Conservation (phyloP, 2,113 vertebrate species). For the Camelus bactrianus region DNA sequence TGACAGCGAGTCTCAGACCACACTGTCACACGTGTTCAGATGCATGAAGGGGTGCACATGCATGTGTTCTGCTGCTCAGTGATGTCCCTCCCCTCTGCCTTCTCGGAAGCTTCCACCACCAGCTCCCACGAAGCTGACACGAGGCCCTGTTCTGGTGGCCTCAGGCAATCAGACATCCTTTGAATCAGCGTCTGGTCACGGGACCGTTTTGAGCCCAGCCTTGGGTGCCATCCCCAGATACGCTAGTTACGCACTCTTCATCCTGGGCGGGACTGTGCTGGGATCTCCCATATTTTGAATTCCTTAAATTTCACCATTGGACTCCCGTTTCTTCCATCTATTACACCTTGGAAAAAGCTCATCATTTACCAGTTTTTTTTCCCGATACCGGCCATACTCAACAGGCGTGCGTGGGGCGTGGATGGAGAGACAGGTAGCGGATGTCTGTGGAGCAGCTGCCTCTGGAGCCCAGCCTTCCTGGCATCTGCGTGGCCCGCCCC, state of each 20-base stretch:
- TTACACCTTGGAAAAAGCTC: neutral
- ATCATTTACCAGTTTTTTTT: neutral
- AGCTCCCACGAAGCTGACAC: rapidly evolving
- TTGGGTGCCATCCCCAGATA: too few species aligned
- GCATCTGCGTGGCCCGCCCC: rapidly evolving
- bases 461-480: neutral
- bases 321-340: rapidly evolving
- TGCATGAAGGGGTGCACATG: too few species aligned
- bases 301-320: too few species aligned
- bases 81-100: too few species aligned
- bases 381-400: rapidly evolving
- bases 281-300: neutral
- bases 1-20: neutral
- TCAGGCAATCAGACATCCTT: rapidly evolving
- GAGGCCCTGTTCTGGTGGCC: neutral
- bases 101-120: rapidly evolving
- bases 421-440: rapidly evolving
- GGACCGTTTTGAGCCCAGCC: neutral
- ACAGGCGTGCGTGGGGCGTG: neutral
- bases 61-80: too few species aligned
- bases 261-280: rapidly evolving
- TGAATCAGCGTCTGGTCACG: rapidly evolving
- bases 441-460: too few species aligned
- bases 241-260: rapidly evolving
- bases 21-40: neutral